phyloP scores from a whole-genome alignment of 2,113 vertebrate species.

The Scophthalmus maximus region DNA sequence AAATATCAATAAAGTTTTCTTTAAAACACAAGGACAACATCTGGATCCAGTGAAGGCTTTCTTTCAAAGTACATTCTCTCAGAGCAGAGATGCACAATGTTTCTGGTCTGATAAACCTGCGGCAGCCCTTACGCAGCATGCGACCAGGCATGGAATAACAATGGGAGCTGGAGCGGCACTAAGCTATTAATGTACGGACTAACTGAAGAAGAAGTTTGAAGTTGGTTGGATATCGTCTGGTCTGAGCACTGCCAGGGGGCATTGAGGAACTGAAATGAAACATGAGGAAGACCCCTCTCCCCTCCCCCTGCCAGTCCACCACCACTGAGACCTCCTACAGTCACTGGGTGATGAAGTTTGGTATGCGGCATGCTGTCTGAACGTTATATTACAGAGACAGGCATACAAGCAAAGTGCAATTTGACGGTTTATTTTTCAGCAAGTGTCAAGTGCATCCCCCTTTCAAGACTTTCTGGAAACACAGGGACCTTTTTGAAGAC shows the following conservation, averaged over 20 bases:
- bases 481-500: no score
- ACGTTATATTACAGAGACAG: slow-evolving; percentile 2
- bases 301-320: slow-evolving; percentile 9
- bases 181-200: slow-evolving; percentile 74
- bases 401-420: no score
- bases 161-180: slow-evolving; percentile 70
- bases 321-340: slow-evolving; percentile 34
- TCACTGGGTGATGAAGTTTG: slow-evolving; percentile 41
- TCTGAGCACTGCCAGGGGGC: slow-evolving; percentile 61
- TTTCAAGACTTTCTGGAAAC: no score
- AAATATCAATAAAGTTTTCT: slow-evolving; percentile 7
- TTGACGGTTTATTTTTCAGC: no score
- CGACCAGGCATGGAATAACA: slow-evolving; percentile 67
- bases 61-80: slow-evolving; percentile 17
- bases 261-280: slow-evolving; percentile 51
- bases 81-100: slow-evolving; percentile 58
- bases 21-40: background rate
- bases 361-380: slow-evolving; percentile 9
- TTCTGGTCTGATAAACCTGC: slow-evolving; percentile 76
- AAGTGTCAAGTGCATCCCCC: no score
- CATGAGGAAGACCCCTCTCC: slow-evolving; percentile 13
- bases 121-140: slow-evolving; percentile 46
- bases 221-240: slow-evolving; percentile 35
- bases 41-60: slow-evolving; percentile 30
- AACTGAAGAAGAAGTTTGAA: slow-evolving; percentile 39